Percentiles rank a stretch among this genome's conserved stretches.
These are phyloP conservation scores for Polymixis lichenea DNA, from an alignment of 2,888 invertebrate genomes.

Conservation along the genomic window DNA sequence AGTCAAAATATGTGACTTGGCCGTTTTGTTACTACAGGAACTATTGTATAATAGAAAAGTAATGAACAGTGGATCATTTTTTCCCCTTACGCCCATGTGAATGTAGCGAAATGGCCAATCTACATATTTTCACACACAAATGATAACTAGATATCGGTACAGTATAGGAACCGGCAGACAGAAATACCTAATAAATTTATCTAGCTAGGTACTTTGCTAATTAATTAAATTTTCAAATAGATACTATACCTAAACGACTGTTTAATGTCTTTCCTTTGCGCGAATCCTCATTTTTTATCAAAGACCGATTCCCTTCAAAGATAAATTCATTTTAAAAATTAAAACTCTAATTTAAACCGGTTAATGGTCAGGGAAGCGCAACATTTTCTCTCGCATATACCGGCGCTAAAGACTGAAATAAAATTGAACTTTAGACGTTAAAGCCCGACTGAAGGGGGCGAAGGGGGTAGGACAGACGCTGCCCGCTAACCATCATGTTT, in stretches of 20 bases:
- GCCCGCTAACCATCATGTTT: slow-evolving; percentile 85
- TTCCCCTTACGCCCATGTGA: no score
- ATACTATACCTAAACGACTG: neutral
- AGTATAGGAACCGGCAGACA: neutral
- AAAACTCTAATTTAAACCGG: slow-evolving; percentile 80
- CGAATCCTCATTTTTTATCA: slow-evolving; percentile 43
- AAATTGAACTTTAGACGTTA: slow-evolving; percentile 80
- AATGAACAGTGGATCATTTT: no score
- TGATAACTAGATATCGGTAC: neutral
- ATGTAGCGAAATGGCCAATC: no score
- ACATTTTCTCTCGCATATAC: slow-evolving; percentile 76
- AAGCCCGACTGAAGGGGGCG: slow-evolving; percentile 54
- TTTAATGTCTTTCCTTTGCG: neutral
- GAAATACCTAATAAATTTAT: no score
- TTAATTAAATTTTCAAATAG: slow-evolving; percentile 13
- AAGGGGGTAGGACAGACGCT: slow-evolving; percentile 62
- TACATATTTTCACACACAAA: no score
- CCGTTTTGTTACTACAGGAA: no score
- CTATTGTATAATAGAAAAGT: no score
- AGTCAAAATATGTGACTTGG: no score
- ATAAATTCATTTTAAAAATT: slow-evolving; percentile 75
- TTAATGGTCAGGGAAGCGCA: slow-evolving; percentile 81
- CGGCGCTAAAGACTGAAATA: slow-evolving; percentile 75
- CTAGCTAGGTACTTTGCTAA: neutral
- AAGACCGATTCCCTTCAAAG: slow-evolving; percentile 35